Evolutionary conservation across 2,888 invertebrate species (phyloP), one percentile per base, ranked within the genome.

Genomic region (Pantelozetes paolii): DNA sequence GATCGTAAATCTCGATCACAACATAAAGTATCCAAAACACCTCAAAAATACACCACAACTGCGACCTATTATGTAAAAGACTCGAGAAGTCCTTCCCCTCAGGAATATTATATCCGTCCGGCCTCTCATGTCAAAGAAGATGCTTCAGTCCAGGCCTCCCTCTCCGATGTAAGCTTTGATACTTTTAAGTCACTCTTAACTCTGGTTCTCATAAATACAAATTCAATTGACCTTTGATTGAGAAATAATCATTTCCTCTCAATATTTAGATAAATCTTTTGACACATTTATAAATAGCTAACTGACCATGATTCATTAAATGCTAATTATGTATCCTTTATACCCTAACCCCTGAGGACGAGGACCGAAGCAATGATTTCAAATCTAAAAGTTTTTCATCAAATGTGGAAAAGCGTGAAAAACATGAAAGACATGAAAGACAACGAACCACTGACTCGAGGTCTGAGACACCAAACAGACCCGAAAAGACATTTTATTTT

Each of bases 91-190:
- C 42, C 42, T 32, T 42, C 62, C 9, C 45, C 62, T 18, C 18
- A 11, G 15, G 23, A 57, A 3, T 18, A 67, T 11, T 67, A 67
- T 23, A 15, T 20, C 11, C 36, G 67, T 40, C 67, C 67, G 1
- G 2, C 23, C 13, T 67, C 67, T 67, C 67, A 42, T 2, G n/a
- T 20, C n/a, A 76, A 64, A 71, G 76, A 73, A n/a, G 71, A 76
- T 30, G 76, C 76, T 28, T 76, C 76, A 28, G 73, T 73, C 48
- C 76, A 76, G 59, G 76, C 76, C 6, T 73, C 75, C 2, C 40
- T 76, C n/a, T 75, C 76, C 0, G 73, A 74, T 71, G 67, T 59
- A 59, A 32, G 18, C 32, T 3, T 8, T 59, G 2, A 23, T 54
- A 54, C 23, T 54, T 54, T 54, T 11, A n/a, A n/a, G n/a, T n/a